These are phyloP conservation scores for Unio delphinus DNA, from an alignment of 2,888 invertebrate species.

Conservation along the genomic window DNA sequence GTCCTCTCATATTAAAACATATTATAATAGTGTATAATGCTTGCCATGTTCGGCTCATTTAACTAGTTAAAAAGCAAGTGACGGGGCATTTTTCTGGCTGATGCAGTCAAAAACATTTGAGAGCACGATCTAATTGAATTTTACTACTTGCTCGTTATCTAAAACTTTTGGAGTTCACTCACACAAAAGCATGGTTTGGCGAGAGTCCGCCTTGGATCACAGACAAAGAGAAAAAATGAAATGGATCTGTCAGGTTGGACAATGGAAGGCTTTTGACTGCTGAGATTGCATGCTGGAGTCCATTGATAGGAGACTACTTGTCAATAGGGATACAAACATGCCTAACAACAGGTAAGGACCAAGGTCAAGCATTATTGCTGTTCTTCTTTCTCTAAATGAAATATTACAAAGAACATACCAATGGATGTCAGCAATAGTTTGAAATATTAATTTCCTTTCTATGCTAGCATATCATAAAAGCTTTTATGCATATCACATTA, in stretches of 20 bases:
- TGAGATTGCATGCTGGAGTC: constrained; percentile 24
- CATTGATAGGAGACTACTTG: constrained; percentile 31
- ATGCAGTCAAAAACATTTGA: constrained; percentile 29
- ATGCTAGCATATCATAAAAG: too few species aligned
- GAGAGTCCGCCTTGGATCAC: constrained; percentile 21
- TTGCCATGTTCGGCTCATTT: constrained; percentile 25
- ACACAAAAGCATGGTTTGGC: too few species aligned
- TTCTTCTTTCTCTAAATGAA: too few species aligned
- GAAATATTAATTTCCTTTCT: too few species aligned
- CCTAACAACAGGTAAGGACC: constrained; percentile 19
- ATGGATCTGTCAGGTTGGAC: constrained; percentile 35
- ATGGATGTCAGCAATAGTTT: too few species aligned
- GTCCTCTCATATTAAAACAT: too few species aligned
- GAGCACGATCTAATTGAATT: constrained; percentile 30
- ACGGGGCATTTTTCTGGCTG: constrained; percentile 21
- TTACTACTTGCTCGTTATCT: constrained; percentile 14
- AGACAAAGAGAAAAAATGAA: constrained; percentile 28
- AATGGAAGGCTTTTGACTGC: constrained; percentile 19
- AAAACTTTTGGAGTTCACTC: constrained; percentile 11
- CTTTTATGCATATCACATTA: too few species aligned
- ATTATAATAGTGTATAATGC: too few species aligned
- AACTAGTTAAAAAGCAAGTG: constrained; percentile 25
- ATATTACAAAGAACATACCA: too few species aligned
- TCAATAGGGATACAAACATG: constrained; percentile 27
- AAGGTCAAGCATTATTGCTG: constrained; percentile 20